phyloP scores from a whole-genome alignment of 1,140 invertebrate genomes.

The Lepidurus arcticus region DNA sequence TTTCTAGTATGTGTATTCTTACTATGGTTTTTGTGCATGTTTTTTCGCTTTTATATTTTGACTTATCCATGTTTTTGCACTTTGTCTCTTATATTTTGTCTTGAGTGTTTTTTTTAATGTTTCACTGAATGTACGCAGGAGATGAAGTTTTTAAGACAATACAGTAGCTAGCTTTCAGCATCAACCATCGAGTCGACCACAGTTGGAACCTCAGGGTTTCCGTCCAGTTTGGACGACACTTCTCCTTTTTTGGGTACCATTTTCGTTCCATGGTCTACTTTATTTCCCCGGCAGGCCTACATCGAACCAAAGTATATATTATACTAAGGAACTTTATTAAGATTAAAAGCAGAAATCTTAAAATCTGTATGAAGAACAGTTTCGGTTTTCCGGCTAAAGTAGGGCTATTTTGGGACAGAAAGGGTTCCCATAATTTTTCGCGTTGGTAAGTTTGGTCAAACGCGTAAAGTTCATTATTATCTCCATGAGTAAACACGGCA shows the following conservation, averaged over 20 bases:
- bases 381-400: slow-evolving; percentile 51
- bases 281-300: slow-evolving; percentile 53
- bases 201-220: background rate
- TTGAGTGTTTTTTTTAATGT: no score
- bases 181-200: background rate
- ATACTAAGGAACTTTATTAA: background rate
- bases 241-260: slow-evolving; percentile 36
- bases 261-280: slow-evolving; percentile 47
- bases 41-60: no score
- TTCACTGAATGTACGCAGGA: no score
- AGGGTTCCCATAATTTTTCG: slow-evolving; percentile 48
- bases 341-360: background rate
- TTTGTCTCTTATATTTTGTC: no score
- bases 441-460: slow-evolving; percentile 44
- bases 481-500: slow-evolving; percentile 53
- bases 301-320: slow-evolving; percentile 35
- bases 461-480: slow-evolving; percentile 49
- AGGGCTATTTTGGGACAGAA: slow-evolving; percentile 50
- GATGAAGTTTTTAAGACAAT: no score
- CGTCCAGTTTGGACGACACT: background rate
- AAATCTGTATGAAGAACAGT: slow-evolving; percentile 48
- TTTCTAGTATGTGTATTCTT: no score
- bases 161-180: no score
- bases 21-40: no score
- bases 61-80: no score